Evolutionary conservation across 2,113 vertebrate species (phyloP).

Genomic region (Myotis lucifugus): DNA sequence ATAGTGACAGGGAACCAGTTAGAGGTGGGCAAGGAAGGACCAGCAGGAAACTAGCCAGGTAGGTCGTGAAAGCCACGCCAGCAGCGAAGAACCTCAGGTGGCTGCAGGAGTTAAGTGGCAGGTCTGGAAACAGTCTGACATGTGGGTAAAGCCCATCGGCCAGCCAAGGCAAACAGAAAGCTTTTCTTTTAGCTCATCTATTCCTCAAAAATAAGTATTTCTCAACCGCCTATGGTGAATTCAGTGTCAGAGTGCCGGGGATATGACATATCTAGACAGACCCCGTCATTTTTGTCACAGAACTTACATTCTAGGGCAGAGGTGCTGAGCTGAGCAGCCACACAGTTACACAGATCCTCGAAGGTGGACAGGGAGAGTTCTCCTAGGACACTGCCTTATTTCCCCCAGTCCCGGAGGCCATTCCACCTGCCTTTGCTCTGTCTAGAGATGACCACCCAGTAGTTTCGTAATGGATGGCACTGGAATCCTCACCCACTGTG

Average conservation of each 20-base stretch:
- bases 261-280: background rate
- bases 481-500: background rate
- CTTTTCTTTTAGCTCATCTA: background rate
- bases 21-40: background rate
- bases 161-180: background rate
- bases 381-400: background rate
- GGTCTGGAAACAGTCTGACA: background rate
- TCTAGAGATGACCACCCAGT: background rate
- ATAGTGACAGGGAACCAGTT: background rate
- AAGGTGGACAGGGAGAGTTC: background rate
- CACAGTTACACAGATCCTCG: background rate
- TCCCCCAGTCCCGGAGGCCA: background rate
- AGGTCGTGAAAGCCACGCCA: background rate
- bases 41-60: background rate
- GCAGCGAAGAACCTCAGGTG: background rate
- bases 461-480: background rate
- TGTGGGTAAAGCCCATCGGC: too few relatives aligned
- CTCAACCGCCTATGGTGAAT: background rate
- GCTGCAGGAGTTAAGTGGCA: background rate
- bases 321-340: background rate
- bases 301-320: background rate
- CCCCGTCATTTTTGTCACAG: background rate
- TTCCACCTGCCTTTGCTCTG: background rate
- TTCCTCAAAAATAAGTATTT: background rate
- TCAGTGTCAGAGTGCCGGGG: background rate